Evolutionary conservation across 2,797 vertebrate genomes (phyloP), one percentile per base, ranked within the genome.

Genomic region (Caiman crocodilus): DNA sequence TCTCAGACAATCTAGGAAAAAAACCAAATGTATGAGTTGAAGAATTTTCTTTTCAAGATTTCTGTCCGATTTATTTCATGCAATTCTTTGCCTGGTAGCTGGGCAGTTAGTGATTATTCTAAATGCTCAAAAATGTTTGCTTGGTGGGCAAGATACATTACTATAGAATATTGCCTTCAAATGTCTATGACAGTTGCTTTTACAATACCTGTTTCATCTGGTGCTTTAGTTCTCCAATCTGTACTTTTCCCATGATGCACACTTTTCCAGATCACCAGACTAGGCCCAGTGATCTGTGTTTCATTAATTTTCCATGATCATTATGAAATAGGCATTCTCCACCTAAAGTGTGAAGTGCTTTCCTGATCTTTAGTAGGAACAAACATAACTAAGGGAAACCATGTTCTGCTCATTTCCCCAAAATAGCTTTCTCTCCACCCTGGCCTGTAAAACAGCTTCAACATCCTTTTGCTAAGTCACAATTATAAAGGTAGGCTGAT

Each of bases 251-350:
- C 63, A 8, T n/a, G 77, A 32, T 25, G 20, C 81, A 64, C 69
- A 6, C 85, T 76, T 59, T 82, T 81, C 59, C 26, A 91, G 76
- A 90, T 25, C 79, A 6, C 73, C 74, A 82, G 16, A 16, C 10
- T 88, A 23, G 25, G 50, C 87, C 28, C 42, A 50, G 42, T 64
- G 18, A 17, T 85, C 18, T 28, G 23, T 58, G 30, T 0, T 0
- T 82, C 20, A 75, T 83, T 76, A 88, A 12, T 89, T 90, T 25
- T 64, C 32, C 25, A 57, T 18, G 26, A 89, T 77, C 57, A 92
- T 87, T 3, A 69, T 11, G 18, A 21, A 91, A 23, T 2, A 30
- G 11, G 21, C 32, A 71, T 6, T 14, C 1, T 4, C 69, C 35
- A 42, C 21, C 35, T 50, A 14, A 2, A 3, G 23, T 58, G 8